phyloP scores from a whole-genome alignment of 2,797 vertebrate species.

The Heteromormyrus szaboi region DNA sequence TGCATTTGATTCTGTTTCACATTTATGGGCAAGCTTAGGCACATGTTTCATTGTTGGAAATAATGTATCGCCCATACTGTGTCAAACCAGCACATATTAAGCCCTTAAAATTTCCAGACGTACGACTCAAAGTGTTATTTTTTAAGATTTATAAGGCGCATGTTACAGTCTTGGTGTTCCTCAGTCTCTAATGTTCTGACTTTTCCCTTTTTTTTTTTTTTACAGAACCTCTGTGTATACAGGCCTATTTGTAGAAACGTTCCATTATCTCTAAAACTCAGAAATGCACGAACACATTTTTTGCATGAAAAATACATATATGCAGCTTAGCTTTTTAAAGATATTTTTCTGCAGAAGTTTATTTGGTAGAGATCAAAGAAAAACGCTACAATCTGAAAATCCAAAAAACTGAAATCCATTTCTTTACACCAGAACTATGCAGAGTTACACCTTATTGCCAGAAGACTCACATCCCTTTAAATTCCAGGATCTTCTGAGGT shows the following conservation, averaged over 20 bases:
- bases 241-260: background rate
- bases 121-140: background rate
- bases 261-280: background rate
- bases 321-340: background rate
- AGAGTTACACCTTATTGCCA: background rate
- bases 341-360: background rate
- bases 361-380: background rate
- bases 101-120: background rate
- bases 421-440: background rate
- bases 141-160: background rate
- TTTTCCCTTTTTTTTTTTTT: background rate
- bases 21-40: background rate
- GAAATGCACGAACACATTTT: background rate
- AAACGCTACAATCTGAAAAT: background rate
- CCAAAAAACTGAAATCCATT: background rate
- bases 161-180: background rate
- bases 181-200: background rate
- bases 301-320: background rate
- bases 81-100: background rate
- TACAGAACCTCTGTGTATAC: background rate
- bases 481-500: background rate
- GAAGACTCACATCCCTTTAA: background rate
- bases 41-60: background rate
- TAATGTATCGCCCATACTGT: background rate
- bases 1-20: background rate